Percentiles rank a stretch among this genome's conserved stretches.
These are phyloP conservation scores for Nettapus auritus DNA, from an alignment of 2,113 vertebrate species.

Conservation along the genomic window DNA sequence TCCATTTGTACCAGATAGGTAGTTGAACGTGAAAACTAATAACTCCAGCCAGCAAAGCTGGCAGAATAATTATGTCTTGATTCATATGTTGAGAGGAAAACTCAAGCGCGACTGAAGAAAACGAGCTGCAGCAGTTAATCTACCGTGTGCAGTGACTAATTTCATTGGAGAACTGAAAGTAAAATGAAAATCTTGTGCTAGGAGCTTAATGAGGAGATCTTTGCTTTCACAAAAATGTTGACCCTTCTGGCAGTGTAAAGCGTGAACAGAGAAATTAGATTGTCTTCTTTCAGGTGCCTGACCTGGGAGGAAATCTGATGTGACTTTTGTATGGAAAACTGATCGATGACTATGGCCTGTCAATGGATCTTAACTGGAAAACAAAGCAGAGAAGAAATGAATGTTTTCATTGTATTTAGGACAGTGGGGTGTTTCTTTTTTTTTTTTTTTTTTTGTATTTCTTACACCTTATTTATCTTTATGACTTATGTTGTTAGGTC, in stretches of 20 bases:
- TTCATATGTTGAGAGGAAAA: constrained; percentile 41
- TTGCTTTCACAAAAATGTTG: neutral
- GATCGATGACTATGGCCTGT: neutral
- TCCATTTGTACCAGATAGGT: constrained; percentile 17
- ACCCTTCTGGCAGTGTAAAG: neutral
- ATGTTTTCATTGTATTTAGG: neutral
- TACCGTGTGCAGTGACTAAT: constrained; percentile 18
- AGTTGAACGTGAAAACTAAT: neutral
- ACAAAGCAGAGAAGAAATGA: neutral
- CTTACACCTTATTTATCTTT: neutral
- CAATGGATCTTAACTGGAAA: neutral
- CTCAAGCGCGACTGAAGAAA: neutral
- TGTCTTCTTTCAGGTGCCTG: neutral
- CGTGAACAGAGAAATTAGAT: neutral
- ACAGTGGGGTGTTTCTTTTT: neutral
- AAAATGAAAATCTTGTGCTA: constrained; percentile 16
- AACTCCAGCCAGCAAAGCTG: neutral
- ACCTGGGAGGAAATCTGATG: neutral
- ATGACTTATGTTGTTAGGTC: neutral
- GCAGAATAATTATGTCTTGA: constrained; percentile 52
- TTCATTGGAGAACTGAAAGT: constrained; percentile 40
- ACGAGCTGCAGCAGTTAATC: constrained; percentile 48
- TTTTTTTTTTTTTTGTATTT: neutral
- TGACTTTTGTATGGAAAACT: neutral
- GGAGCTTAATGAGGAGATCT: neutral